A percentile compares a stretch with the other conserved stretches of the same genome.
Evolutionary conservation across 1,140 invertebrate species (phyloP).

Genomic region (Cherax quadricarinatus): DNA sequence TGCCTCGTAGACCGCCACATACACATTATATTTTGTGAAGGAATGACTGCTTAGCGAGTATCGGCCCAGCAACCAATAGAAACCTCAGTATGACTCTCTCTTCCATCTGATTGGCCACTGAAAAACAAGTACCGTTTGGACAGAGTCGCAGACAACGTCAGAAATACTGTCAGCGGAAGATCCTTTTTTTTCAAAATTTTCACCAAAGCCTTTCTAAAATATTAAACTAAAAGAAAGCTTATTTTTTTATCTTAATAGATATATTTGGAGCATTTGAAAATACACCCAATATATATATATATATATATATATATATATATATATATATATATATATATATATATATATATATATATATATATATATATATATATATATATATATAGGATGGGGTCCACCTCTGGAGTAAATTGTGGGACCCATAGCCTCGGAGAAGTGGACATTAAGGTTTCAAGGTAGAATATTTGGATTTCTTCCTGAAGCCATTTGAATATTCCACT

Average conservation of each 20-base stretch:
- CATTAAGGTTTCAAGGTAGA: no score
- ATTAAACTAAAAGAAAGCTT: neutral
- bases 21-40: slow-evolving; percentile 48
- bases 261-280: no score
- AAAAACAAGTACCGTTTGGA: neutral
- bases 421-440: no score
- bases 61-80: slow-evolving; percentile 15
- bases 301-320: no score
- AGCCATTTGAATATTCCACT: no score
- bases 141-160: neutral
- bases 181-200: neutral
- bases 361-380: no score
- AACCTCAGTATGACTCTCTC: neutral
- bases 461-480: no score
- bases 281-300: no score
- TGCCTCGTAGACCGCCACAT: slow-evolving; percentile 30
- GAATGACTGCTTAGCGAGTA: slow-evolving; percentile 12
- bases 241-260: neutral
- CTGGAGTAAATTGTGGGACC: no score
- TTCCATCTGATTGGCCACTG: neutral
- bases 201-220: neutral
- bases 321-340: no score
- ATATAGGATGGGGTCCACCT: no score
- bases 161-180: neutral
- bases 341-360: no score